Percentiles rank a stretch among this genome's conserved stretches.
These are phyloP conservation scores for Taxidea taxus DNA, from an alignment of 2,113 vertebrate species.

Conservation along the genomic window DNA sequence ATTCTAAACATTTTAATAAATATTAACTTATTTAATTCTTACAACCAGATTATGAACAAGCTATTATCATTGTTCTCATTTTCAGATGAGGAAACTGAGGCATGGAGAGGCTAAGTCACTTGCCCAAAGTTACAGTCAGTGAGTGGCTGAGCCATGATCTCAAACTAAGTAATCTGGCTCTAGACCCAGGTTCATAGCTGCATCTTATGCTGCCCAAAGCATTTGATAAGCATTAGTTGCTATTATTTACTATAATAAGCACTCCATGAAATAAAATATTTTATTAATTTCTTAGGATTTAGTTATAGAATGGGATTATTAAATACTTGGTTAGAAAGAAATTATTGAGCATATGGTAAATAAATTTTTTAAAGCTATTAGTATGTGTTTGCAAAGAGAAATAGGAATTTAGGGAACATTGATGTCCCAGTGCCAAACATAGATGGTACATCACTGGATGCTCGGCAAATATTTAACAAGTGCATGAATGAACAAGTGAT, in stretches of 20 bases:
- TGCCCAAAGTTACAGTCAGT: neutral
- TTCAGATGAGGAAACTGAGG: neutral
- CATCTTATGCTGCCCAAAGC: neutral
- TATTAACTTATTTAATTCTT: neutral
- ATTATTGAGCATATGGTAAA: neutral
- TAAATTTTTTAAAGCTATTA: neutral
- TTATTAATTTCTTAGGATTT: neutral
- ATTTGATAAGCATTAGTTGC: neutral
- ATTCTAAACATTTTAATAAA: neutral
- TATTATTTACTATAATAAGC: neutral
- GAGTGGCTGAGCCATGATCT: neutral
- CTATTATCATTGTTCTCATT: neutral
- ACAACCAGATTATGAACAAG: neutral
- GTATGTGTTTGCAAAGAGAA: neutral
- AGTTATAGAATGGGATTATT: neutral
- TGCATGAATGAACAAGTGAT: neutral
- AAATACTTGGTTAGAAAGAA: neutral
- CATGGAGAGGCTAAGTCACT: neutral
- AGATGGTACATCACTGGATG: neutral
- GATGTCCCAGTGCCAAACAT: neutral
- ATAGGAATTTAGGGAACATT: neutral
- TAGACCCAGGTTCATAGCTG: neutral
- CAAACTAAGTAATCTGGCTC: neutral
- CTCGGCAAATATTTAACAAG: neutral
- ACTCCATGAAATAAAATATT: neutral